phyloP scores from a whole-genome alignment of 2,113 vertebrate genomes.

The Zootoca vivipara region DNA sequence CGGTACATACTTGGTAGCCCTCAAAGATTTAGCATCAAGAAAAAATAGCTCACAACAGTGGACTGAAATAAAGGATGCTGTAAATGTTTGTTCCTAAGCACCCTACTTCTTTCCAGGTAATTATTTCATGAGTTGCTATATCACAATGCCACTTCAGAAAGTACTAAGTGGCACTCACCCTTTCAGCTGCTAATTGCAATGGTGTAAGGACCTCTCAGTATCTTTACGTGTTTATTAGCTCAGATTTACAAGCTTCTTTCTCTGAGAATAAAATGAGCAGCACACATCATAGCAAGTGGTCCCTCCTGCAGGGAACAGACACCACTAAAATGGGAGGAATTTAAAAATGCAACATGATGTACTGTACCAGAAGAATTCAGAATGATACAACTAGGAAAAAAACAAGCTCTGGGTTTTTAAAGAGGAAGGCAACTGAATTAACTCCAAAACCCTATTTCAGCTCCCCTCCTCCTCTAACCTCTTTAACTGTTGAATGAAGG shows the following conservation, averaged over 20 bases:
- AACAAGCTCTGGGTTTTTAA: neutral
- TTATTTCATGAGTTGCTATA: neutral
- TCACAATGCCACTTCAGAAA: neutral
- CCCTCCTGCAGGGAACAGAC: slow-evolving; percentile 21
- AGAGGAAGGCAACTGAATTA: neutral
- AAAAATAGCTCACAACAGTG: neutral
- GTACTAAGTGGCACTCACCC: neutral
- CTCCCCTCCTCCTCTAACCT: neutral
- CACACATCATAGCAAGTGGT: slow-evolving; percentile 24
- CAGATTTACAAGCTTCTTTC: slow-evolving; percentile 10
- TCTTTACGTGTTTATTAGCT: slow-evolving; percentile 17
- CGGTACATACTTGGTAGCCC: neutral
- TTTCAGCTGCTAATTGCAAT: neutral
- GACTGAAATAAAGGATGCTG: neutral
- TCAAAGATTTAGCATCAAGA: neutral
- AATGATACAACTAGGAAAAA: neutral
- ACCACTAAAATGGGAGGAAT: slow-evolving; percentile 12
- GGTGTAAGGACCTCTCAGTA: neutral
- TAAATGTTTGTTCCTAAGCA: neutral
- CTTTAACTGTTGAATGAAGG: neutral
- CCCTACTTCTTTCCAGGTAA: neutral
- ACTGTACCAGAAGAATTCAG: neutral
- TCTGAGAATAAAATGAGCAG: slow-evolving; percentile 28
- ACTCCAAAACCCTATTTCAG: neutral
- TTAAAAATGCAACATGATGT: slow-evolving; percentile 14